Evolutionary conservation across 2,797 vertebrate species (phyloP).

Genomic region (Serranus cabrilla): DNA sequence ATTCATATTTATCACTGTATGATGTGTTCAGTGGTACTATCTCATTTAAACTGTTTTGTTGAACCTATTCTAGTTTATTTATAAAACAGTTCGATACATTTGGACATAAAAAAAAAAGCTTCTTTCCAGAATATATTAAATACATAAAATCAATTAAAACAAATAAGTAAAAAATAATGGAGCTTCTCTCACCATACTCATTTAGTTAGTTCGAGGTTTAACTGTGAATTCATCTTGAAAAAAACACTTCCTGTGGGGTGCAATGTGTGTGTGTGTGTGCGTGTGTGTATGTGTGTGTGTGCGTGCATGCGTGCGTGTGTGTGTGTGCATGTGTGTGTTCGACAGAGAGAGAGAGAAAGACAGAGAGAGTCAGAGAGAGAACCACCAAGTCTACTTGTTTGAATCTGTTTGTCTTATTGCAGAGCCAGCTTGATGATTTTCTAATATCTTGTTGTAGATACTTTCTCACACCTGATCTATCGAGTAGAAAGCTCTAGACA

Average conservation of each 20-base stretch:
- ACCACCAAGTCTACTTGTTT: fast-evolving
- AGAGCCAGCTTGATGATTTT: background rate
- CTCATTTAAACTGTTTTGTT: background rate
- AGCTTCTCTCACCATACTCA: background rate
- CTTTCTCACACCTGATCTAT: background rate
- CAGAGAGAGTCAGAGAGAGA: slow-evolving; percentile 9
- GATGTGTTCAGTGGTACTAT: background rate
- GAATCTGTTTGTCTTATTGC: background rate
- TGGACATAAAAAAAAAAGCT: background rate
- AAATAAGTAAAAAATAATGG: too few species aligned
- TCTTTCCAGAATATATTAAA: too few species aligned
- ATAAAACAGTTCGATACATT: background rate
- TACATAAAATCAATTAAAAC: background rate
- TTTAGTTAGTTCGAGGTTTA: slow-evolving; percentile 51
- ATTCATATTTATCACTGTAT: background rate
- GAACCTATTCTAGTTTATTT: background rate
- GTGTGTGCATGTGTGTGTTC: background rate
- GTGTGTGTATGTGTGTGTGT: slow-evolving; percentile 15
- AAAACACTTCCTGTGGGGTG: slow-evolving; percentile 63
- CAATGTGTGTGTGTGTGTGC: slow-evolving; percentile 33
- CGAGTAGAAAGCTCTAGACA: background rate
- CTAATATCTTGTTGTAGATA: background rate
- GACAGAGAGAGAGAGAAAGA: slow-evolving; percentile 3
- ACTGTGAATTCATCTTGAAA: slow-evolving; percentile 46
- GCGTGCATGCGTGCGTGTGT: background rate